These are phyloP conservation scores for Digitonthophagus gazella DNA, from an alignment of 2,888 invertebrate genomes.

Conservation along the genomic window DNA sequence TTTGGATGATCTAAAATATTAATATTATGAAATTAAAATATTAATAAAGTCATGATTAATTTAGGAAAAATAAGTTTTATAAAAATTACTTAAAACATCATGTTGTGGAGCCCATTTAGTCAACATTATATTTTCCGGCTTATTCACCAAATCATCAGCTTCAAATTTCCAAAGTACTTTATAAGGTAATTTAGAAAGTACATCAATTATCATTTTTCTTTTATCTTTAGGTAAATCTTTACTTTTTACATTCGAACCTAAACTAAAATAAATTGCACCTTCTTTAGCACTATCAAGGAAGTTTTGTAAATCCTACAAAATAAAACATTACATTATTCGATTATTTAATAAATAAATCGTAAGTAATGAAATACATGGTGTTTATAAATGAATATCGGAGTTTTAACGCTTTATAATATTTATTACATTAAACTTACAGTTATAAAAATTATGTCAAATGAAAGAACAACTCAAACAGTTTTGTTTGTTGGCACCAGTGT, in stretches of 20 bases:
- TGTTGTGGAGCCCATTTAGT: slow-evolving; percentile 50
- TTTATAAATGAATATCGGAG: no score
- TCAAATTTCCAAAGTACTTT: slow-evolving; percentile 53
- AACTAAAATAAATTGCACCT: slow-evolving; percentile 49
- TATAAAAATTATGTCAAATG: no score
- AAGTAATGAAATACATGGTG: no score
- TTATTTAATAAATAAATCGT: no score
- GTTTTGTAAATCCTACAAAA: slow-evolving; percentile 42
- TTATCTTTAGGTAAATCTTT: slow-evolving; percentile 40
- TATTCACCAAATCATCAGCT: slow-evolving; percentile 38
- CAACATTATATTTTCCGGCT: slow-evolving; percentile 47
- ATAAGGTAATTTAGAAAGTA: slow-evolving; percentile 48
- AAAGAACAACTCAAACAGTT: no score
- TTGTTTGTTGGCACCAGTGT: no score
- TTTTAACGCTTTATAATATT: no score
- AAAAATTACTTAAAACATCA: slow-evolving; percentile 47
- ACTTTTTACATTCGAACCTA: slow-evolving; percentile 50
- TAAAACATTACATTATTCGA: neutral
- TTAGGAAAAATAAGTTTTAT: slow-evolving; percentile 18
- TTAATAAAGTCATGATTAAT: neutral
- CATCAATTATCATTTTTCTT: slow-evolving; percentile 41
- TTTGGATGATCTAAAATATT: slow-evolving; percentile 46
- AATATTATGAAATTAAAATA: no score
- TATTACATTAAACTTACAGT: no score
- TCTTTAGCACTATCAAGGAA: slow-evolving; percentile 44